phyloP scores from a whole-genome alignment of 2,113 vertebrate species.

The Bos javanicus region DNA sequence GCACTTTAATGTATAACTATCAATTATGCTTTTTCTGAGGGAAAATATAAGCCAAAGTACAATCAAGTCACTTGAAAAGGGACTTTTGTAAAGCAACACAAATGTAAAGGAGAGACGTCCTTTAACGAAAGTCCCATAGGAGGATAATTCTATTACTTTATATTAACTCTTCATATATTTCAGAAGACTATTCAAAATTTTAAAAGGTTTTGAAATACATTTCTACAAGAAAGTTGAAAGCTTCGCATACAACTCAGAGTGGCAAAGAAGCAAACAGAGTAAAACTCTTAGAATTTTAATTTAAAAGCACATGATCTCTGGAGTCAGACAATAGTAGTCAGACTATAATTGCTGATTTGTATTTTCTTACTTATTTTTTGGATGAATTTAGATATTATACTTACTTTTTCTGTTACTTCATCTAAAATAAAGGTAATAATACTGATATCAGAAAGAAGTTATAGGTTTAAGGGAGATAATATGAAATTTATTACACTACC shows the following conservation, averaged over 20 bases:
- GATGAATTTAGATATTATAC: background rate
- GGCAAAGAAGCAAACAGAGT: background rate
- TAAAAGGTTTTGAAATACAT: background rate
- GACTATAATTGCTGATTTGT: background rate
- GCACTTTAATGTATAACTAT: background rate
- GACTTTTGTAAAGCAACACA: background rate
- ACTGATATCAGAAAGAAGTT: background rate
- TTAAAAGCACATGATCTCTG: background rate
- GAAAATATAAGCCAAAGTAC: background rate
- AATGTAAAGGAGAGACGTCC: background rate
- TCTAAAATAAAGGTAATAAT: background rate
- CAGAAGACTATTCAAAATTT: background rate
- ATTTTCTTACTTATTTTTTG: background rate
- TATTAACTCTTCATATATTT: background rate
- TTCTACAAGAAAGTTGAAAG: background rate
- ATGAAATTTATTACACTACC: background rate
- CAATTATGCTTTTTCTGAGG: background rate
- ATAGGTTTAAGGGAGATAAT: background rate
- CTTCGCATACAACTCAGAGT: background rate
- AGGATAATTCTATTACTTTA: background rate
- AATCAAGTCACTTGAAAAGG: background rate
- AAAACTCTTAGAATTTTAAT: background rate
- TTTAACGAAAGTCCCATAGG: background rate
- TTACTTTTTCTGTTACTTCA: background rate
- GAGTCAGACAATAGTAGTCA: background rate